A percentile compares a stretch with the other conserved stretches of the same genome.
phyloP scores from a whole-genome alignment of 2,888 invertebrate species.

The Morpho deidamia region DNA sequence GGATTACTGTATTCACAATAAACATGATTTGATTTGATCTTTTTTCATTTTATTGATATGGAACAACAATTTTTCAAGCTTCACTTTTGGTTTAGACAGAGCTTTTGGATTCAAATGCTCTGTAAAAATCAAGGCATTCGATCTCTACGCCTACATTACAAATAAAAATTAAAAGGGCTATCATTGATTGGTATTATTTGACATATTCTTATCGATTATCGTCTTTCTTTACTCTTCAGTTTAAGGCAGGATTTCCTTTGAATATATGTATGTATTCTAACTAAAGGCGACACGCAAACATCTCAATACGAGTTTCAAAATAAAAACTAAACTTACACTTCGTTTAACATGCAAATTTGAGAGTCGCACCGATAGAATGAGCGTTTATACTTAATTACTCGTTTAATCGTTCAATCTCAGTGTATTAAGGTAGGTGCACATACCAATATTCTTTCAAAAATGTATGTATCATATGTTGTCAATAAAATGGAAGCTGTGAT shows the following conservation, averaged over 20 bases:
- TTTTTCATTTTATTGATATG: not conserved
- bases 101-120: slow-evolving; percentile 23
- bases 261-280: slow-evolving; percentile 19
- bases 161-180: slow-evolving; percentile 75
- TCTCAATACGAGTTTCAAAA: slow-evolving; percentile 71
- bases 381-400: slow-evolving; percentile 77
- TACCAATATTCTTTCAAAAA: slow-evolving; percentile 33
- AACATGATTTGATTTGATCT: too few relatives aligned
- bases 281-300: slow-evolving; percentile 55
- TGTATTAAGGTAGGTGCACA: slow-evolving; percentile 53
- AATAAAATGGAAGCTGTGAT: too few relatives aligned
- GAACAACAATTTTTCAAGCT: slow-evolving; percentile 2
- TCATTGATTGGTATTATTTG: slow-evolving; percentile 33
- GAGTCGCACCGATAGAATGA: slow-evolving; percentile 73
- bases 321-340: slow-evolving; percentile 70
- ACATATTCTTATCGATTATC: slow-evolving; percentile 24
- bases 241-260: slow-evolving; percentile 35
- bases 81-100: slow-evolving; percentile 22
- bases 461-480: too few relatives aligned
- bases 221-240: slow-evolving; percentile 28
- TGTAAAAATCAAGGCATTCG: slow-evolving; percentile 69
- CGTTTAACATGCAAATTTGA: slow-evolving; percentile 79
- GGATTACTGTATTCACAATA: too few relatives aligned
- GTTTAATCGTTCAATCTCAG: slow-evolving; percentile 73
- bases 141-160: slow-evolving; percentile 75